Evolutionary conservation across 2,888 invertebrate genomes (phyloP).

Genomic region (Melipona bicolor): DNA sequence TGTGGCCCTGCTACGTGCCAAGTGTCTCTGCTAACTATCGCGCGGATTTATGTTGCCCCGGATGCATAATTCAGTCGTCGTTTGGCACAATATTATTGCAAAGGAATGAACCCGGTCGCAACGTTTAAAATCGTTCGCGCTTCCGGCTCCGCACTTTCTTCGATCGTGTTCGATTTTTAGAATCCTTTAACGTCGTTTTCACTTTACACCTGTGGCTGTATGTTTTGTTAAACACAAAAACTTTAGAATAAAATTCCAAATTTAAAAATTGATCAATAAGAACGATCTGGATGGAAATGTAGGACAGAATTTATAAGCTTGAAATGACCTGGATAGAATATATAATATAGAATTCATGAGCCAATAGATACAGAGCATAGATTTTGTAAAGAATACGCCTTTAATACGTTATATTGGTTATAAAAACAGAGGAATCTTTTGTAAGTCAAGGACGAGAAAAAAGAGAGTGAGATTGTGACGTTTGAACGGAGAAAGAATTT

Average conservation of each 20-base stretch:
- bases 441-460: neutral
- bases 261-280: too few relatives aligned
- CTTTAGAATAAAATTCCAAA: too few relatives aligned
- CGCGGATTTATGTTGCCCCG: constrained; percentile 59
- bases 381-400: neutral
- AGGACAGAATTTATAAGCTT: neutral
- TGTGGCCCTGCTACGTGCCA: constrained; percentile 49
- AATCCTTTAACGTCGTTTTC: neutral
- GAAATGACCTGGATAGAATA: too few relatives aligned
- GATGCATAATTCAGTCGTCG: constrained; percentile 62
- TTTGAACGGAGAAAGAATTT: constrained; percentile 10
- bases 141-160: neutral
- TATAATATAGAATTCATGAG: neutral
- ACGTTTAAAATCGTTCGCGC: neutral
- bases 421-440: neutral
- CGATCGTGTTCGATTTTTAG: neutral
- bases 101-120: constrained; percentile 17
- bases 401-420: neutral
- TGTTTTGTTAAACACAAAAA: too few relatives aligned
- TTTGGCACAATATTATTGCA: constrained; percentile 38
- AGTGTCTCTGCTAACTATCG: constrained; percentile 62
- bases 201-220: too few relatives aligned
- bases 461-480: neutral
- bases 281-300: too few relatives aligned
- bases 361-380: too few relatives aligned